Evolutionary conservation across 1,140 invertebrate species (phyloP).

Genomic region (Centruroides sculpturatus): DNA sequence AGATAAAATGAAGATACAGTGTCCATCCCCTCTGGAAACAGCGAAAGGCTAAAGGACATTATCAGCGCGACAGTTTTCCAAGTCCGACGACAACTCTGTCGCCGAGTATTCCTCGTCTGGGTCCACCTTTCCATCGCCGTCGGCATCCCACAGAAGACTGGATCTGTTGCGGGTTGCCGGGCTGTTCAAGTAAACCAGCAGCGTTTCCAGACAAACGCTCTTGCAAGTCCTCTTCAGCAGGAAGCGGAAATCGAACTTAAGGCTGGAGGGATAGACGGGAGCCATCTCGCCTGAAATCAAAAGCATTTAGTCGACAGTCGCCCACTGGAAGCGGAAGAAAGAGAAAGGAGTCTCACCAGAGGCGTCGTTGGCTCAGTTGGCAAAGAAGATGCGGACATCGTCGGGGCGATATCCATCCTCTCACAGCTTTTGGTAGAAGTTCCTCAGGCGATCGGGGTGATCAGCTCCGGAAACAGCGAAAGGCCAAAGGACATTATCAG

Average conservation of each 20-base stretch:
- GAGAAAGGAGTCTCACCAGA: too few relatives aligned
- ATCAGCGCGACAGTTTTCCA: slow-evolving; percentile 30
- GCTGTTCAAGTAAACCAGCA: slow-evolving; percentile 38
- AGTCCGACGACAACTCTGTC: slow-evolving; percentile 34
- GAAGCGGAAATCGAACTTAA: slow-evolving; percentile 35
- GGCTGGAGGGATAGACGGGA: slow-evolving; percentile 30
- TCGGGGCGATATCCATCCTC: slow-evolving; percentile 24
- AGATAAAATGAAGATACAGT: too few relatives aligned
- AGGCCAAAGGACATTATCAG: slow-evolving; percentile 33
- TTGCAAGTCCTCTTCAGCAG: slow-evolving; percentile 35
- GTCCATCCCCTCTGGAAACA: too few relatives aligned
- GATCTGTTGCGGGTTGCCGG: slow-evolving; percentile 34
- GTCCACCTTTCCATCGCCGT: slow-evolving; percentile 36
- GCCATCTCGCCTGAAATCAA: not conserved
- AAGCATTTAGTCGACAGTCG: not conserved
- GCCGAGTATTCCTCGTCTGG: slow-evolving; percentile 34
- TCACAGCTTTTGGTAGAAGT: too few relatives aligned
- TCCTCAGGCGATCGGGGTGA: slow-evolving; percentile 31
- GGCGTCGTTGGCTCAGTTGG: too few relatives aligned
- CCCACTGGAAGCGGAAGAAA: too few relatives aligned
- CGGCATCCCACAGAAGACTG: slow-evolving; percentile 36
- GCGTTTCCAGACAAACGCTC: slow-evolving; percentile 34
- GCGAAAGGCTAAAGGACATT: too few relatives aligned
- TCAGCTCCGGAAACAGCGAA: slow-evolving; percentile 38
- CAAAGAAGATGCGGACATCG: too few relatives aligned